These are phyloP conservation scores for Nanorana parkeri DNA, from an alignment of 2,113 vertebrate genomes.

Conservation along the genomic window DNA sequence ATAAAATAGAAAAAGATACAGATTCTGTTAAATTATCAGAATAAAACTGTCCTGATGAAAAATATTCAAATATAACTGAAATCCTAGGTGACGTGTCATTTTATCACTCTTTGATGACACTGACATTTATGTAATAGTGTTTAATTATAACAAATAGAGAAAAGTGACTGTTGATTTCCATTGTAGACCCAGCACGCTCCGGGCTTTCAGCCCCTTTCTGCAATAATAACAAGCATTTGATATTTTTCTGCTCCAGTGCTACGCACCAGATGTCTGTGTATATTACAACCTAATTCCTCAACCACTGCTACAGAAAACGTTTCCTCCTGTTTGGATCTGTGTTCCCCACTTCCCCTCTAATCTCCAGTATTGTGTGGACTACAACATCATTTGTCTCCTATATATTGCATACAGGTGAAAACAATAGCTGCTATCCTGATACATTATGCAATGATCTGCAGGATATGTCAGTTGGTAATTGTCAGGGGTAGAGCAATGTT, in stretches of 20 bases:
- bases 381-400: constrained; percentile 1
- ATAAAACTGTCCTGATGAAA: no score
- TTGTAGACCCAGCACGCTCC: background rate
- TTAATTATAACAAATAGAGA: background rate
- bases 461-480: no score
- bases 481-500: no score
- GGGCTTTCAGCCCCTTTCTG: background rate
- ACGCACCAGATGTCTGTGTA: constrained; percentile 1
- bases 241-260: background rate
- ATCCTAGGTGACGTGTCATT: no score
- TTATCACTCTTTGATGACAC: background rate
- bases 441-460: no score
- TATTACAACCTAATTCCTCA: constrained; percentile 28
- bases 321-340: constrained; percentile 56
- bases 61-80: no score
- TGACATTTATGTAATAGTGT: background rate
- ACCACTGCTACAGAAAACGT: background rate
- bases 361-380: background rate
- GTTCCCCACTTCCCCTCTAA: background rate
- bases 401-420: background rate
- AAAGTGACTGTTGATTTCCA: background rate
- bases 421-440: no score
- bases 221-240: background rate
- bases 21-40: no score
- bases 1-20: no score